These are phyloP conservation scores for Eriocheir sinensis DNA, from an alignment of 1,140 invertebrate genomes.

Conservation along the genomic window DNA sequence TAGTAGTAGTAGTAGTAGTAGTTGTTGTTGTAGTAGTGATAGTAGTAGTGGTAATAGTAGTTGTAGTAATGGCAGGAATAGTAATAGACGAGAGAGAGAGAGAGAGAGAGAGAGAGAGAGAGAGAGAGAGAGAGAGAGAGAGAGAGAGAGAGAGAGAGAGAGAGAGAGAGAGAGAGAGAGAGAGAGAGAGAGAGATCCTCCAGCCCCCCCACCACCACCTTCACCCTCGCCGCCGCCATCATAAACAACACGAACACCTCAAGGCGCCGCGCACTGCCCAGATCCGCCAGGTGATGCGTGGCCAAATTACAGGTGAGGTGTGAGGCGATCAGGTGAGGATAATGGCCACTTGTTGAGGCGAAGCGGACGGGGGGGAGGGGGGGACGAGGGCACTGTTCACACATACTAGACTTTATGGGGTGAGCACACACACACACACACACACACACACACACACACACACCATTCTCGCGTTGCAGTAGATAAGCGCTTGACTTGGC, in stretches of 20 bases:
- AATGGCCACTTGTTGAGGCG: not conserved
- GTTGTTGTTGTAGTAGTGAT: no score
- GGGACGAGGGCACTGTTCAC: no score
- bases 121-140: not conserved
- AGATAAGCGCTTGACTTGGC: no score
- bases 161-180: not conserved
- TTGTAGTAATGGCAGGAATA: no score
- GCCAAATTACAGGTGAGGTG: not conserved
- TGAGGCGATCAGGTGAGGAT: not conserved
- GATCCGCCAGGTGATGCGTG: not conserved
- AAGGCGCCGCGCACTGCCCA: not conserved
- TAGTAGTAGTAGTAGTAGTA: no score
- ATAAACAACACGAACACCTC: not conserved
- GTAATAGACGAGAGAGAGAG: not conserved
- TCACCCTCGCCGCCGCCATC: no score
- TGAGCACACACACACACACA: not conserved
- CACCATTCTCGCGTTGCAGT: no score
- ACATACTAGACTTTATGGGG: no score
- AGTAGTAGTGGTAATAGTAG: no score
- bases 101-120: not conserved
- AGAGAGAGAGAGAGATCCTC: not conserved
- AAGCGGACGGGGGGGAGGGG: no score
- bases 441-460: conserved; percentile 2
- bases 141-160: not conserved
- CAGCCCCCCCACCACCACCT: no score